Evolutionary conservation across 2,888 invertebrate genomes (phyloP).

Genomic region (Folsomia manolachei): DNA sequence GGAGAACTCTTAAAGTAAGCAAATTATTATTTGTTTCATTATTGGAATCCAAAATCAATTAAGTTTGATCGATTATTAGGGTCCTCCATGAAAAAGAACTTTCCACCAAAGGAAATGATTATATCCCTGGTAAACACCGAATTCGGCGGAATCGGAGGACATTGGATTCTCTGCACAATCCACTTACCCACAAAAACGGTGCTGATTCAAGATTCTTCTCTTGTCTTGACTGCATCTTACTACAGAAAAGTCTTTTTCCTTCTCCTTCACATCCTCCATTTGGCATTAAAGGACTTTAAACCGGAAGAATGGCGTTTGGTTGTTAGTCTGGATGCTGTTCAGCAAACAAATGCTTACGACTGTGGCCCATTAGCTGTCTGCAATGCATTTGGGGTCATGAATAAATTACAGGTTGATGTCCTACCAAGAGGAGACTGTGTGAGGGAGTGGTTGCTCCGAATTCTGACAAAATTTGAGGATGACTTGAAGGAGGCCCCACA

Average conservation of each 20-base stretch:
- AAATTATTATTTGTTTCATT: not conserved
- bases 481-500: not conserved
- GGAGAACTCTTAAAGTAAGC: not conserved
- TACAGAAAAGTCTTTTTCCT: not conserved
- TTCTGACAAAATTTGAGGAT: not conserved
- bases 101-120: not conserved
- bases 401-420: not conserved
- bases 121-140: not conserved
- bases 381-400: not conserved
- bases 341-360: not conserved
- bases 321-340: not conserved
- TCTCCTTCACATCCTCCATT: not conserved
- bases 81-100: too few species aligned
- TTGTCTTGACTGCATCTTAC: not conserved
- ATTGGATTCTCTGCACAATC: not conserved
- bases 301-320: not conserved
- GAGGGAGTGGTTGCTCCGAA: not conserved
- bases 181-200: not conserved
- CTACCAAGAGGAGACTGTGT: not conserved
- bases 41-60: not conserved
- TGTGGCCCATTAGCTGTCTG: conserved; percentile 1
- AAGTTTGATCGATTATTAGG: too few species aligned
- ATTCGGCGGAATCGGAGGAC: not conserved
- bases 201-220: not conserved
- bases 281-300: not conserved